Percentiles rank a stretch among this genome's conserved stretches.
phyloP scores from a whole-genome alignment of 2,797 vertebrate genomes.

The Myotis vivesi region DNA sequence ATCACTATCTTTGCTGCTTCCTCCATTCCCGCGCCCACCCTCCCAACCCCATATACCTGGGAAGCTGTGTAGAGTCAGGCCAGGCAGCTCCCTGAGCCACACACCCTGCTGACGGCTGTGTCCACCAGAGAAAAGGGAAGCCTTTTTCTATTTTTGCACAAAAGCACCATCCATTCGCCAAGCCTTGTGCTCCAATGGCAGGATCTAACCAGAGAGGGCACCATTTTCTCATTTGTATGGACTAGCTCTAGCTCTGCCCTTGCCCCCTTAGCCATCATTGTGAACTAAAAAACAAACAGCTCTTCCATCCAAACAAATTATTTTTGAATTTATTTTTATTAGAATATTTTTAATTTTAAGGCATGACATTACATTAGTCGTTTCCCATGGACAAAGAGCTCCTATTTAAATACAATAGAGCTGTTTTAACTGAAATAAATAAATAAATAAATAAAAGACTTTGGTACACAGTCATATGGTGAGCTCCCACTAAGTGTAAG shows the following conservation, averaged over 20 bases:
- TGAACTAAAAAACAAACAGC: not conserved
- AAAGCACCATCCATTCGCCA: not conserved
- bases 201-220: not conserved
- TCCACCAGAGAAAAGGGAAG: not conserved
- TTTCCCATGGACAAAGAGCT: not conserved
- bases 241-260: not conserved
- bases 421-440: slow-evolving; percentile 21
- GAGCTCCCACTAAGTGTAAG: not conserved
- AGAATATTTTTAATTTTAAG: slow-evolving; percentile 6
- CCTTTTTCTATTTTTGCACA: not conserved
- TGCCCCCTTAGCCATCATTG: not conserved
- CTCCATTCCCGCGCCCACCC: accelerated
- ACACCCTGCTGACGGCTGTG: not conserved
- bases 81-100: not conserved
- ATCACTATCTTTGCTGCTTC: not conserved
- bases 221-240: not conserved
- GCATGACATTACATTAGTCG: not conserved
- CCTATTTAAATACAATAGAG: not conserved
- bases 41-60: too few species aligned
- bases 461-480: not conserved
- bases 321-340: not conserved
- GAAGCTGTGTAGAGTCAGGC: not conserved
- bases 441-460: not conserved
- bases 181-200: not conserved
- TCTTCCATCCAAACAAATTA: slow-evolving; percentile 3